Percentiles rank a stretch among this genome's conserved stretches.
These are phyloP conservation scores for Drosophila sturtevanti DNA, from an alignment of 1,140 invertebrate species.

Conservation along the genomic window DNA sequence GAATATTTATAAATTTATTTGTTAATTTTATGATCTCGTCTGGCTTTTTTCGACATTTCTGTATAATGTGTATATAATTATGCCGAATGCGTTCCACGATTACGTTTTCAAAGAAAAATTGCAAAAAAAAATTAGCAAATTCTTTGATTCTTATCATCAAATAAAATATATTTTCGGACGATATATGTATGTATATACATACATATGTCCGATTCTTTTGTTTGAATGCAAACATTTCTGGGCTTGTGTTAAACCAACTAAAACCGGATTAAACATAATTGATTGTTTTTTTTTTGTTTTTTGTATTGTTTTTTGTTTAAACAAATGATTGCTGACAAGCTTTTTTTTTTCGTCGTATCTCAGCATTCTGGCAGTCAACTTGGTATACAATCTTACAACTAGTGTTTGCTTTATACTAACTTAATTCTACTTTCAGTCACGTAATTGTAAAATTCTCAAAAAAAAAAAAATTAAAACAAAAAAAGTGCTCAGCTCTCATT, in stretches of 20 bases:
- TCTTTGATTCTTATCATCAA: neutral
- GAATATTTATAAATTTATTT: constrained; percentile 7
- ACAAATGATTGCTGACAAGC: neutral
- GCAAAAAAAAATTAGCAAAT: constrained; percentile 9
- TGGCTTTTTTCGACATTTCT: constrained; percentile 1
- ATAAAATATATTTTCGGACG: neutral
- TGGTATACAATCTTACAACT: constrained; percentile 3
- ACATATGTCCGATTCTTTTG: neutral
- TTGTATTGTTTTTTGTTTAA: too few relatives aligned
- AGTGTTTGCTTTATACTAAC: constrained; percentile 8
- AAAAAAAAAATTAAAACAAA: neutral
- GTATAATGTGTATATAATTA: constrained; percentile 8
- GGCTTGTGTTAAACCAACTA: neutral
- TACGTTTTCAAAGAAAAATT: neutral
- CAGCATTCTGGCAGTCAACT: neutral
- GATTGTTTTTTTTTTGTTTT: neutral
- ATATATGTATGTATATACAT: too few relatives aligned
- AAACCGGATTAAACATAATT: constrained; percentile 1
- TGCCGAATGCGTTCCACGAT: constrained; percentile 16
- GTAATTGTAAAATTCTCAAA: constrained; percentile 13
- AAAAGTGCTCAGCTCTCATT: neutral
- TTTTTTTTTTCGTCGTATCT: too few relatives aligned
- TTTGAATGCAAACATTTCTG: neutral
- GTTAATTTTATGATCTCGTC: neutral
- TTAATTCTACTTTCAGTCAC: constrained; percentile 8